Evolutionary conservation across 35 echinoderm and acorn worm genomes (phyloP), one percentile per base, ranked within the genome.

Genomic region (Strongylocentrotus purpuratus): DNA sequence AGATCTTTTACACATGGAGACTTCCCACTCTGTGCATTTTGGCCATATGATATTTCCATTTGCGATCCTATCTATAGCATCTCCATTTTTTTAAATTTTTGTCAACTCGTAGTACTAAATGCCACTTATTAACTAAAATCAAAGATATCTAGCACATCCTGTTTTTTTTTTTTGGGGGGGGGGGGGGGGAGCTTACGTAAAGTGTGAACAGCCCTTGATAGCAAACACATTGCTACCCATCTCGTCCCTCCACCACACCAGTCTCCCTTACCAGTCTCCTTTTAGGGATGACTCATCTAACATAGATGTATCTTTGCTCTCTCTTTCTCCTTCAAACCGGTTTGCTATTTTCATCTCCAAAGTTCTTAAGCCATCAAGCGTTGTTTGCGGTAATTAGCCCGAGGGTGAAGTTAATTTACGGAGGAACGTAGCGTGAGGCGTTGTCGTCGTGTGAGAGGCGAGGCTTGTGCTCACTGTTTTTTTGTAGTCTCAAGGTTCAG

Each of bases 351-450:
- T 78, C 65, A 78, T 78, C 20, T 78, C 65, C 8, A 78, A 78
- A 78, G 65, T 78, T 78, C 65, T 78, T 78, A 25, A 78, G 65
- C 65, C 65, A 78, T 78, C 65, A n/a, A 78, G 65, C 65, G 65
- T 78, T 78, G 65, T 78, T 78, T 78, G 65, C 18, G 1, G 65
- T 78, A 78, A 78, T 78, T 78, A 78, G 65, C 65, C 65, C 65
- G 65, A n/a, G 65, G 65, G 22, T 78, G 65, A 28, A 78, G 65
- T 25, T 78, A 78, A 78, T 78, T 78, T 78, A 78, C 65, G 65
- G 65, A n/a, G 65, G 65, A 78, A 28, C 20, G 22, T 78, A 28
- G 65, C 65, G 20, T 28, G 65, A 78, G 28, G 65, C 22, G 25
- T 78, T 28, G 35, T 41, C 35, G 35, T 41, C 35, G 50, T 55